Base-by-base conservation (phyloP, 2,888 invertebrate genomes). In the Mesochorus sp. region DNA sequence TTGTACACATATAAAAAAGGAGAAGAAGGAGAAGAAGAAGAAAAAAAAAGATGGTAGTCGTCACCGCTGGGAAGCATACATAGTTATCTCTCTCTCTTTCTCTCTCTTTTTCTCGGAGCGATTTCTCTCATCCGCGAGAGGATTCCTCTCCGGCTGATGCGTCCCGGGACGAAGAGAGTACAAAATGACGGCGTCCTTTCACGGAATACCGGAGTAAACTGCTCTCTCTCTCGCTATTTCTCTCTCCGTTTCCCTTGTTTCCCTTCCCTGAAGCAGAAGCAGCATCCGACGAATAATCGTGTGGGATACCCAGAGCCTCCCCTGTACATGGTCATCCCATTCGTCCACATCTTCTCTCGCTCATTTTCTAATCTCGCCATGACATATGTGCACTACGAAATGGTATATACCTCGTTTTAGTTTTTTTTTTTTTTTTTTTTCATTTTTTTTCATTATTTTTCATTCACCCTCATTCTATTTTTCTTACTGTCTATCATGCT, bases 201-300 rank as follows among this genome's bases (percentile, higher is more conserved):
- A 76, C 67, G 82, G 82, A 85, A 84, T 85, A 81, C 80, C 76
- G 72, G 71, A 81, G 83, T 79, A 81, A 67, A 80, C 79, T 81
- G 74, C 71, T 42, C 72, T 66, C 17, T 37, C 51, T 51, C 26
- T 57, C 44, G 3, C 28, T 37, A 14, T 24, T 19, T 21, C 34
- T 28, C 47, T 62, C 37, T 12, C 42, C 6, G 34, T 31, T 28
- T 37, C 47, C 66, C 76, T 76, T 21, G 17, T 34, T 19, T 66
- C 66, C 42, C 44, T 31, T 44, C 19, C 10, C 31, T 10, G n/a
- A n/a, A n/a, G n/a, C 28, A 31, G 21, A 21, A 37, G 49, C 44
- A 12, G 26, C 51, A 26, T 6, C n/a, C 10, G 17, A 31, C 12
- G 44, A 55, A 51, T 61, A 68, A 71, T 71, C 71, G 51, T 62